These are phyloP conservation scores for Carassius gibelio DNA, from an alignment of 2,113 vertebrate genomes.

Conservation along the genomic window DNA sequence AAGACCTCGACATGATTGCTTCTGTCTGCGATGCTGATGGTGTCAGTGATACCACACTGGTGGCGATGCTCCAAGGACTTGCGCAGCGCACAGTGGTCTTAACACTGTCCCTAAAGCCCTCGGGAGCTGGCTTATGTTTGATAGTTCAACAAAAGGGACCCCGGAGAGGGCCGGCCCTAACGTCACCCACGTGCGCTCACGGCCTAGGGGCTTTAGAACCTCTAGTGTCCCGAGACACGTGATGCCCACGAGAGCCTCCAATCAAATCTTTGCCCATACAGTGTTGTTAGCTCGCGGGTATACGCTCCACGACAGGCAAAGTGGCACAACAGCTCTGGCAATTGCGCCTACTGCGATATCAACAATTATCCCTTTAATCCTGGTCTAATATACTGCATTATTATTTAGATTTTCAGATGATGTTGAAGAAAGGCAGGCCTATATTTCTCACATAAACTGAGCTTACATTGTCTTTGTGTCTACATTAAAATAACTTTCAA, in stretches of 20 bases:
- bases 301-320: constrained; percentile 63
- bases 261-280: constrained; percentile 74
- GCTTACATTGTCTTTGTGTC: too few species aligned
- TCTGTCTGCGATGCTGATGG: constrained; percentile 59
- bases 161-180: constrained; percentile 93
- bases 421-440: background rate
- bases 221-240: constrained; percentile 87
- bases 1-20: constrained; percentile 91
- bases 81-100: constrained; percentile 34
- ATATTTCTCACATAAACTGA: background rate
- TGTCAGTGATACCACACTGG: constrained; percentile 31
- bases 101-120: constrained; percentile 81
- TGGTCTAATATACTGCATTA: background rate
- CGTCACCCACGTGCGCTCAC: constrained; percentile 90
- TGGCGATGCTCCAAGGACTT: background rate
- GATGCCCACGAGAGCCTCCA: constrained; percentile 80
- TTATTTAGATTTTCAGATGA: background rate
- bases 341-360: background rate
- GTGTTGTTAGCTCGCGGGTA: constrained; percentile 67
- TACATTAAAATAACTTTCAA: background rate
- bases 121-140: constrained; percentile 88
- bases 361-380: background rate
- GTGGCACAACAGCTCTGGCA: constrained; percentile 20
- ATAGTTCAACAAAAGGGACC: constrained; percentile 95
- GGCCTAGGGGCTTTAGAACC: constrained; percentile 80